These are phyloP conservation scores for Torymus tubicola DNA, from an alignment of 2,888 invertebrate genomes.

Conservation along the genomic window DNA sequence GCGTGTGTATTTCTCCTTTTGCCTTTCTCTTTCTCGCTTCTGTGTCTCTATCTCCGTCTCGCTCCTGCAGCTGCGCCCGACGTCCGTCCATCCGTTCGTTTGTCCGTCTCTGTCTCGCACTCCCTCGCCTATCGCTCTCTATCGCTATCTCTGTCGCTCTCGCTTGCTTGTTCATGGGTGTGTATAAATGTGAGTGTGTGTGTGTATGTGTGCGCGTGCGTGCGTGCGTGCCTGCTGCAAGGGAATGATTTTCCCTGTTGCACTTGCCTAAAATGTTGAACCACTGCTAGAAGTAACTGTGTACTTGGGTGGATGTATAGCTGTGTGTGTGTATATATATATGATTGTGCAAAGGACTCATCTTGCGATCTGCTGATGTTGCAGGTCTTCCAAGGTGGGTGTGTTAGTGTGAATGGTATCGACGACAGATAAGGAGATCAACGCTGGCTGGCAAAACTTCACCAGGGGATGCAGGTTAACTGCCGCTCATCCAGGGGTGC, in stretches of 20 bases:
- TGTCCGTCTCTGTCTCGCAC: slow-evolving; percentile 41
- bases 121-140: slow-evolving; percentile 7
- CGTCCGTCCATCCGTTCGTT: neutral
- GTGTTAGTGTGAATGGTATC: neutral
- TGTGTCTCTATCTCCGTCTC: slow-evolving; percentile 33
- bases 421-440: neutral
- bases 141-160: slow-evolving; percentile 38
- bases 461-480: slow-evolving; percentile 52
- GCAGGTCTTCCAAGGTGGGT: slow-evolving; percentile 31
- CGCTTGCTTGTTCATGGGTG: slow-evolving; percentile 13
- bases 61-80: neutral
- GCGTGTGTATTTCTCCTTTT: neutral
- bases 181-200: neutral
- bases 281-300: slow-evolving; percentile 1
- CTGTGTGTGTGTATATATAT: slow-evolving; percentile 13
- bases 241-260: neutral
- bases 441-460: slow-evolving; percentile 2
- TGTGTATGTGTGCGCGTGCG: neutral
- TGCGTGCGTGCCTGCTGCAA: neutral
- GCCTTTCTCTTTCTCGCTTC: slow-evolving; percentile 15
- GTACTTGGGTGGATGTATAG: neutral
- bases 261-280: neutral
- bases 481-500: slow-evolving; percentile 25
- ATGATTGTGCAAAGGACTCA: slow-evolving; percentile 21
- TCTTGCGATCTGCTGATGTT: slow-evolving; percentile 24